Evolutionary conservation across 2,797 vertebrate species (phyloP).

Genomic region (Uromys caudimaculatus): DNA sequence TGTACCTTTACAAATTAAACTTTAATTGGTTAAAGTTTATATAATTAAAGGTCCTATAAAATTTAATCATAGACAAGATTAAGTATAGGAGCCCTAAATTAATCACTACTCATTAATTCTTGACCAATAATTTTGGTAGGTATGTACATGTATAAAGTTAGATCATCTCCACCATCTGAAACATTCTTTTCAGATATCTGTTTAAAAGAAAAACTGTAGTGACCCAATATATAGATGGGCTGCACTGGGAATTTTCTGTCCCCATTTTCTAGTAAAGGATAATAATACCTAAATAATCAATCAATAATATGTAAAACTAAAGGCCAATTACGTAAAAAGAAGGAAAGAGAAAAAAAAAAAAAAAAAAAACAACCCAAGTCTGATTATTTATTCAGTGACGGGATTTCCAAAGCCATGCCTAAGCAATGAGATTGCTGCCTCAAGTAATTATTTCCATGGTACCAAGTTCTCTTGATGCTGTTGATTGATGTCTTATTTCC

Average conservation of each 20-base stretch:
- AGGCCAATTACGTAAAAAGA: not conserved
- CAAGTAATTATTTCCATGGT: not conserved
- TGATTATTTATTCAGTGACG: not conserved
- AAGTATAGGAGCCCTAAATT: not conserved
- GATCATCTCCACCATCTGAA: not conserved
- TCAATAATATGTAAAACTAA: constrained; percentile 1
- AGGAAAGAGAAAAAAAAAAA: not conserved
- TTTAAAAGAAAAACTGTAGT: not conserved
- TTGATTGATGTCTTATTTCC: not conserved
- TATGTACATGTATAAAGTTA: not conserved
- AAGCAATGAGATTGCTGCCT: not conserved
- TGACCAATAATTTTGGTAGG: not conserved
- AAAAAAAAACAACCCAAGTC: too few species aligned
- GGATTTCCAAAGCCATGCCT: constrained; percentile 41
- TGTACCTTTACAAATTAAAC: not conserved
- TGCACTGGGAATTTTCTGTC: not conserved
- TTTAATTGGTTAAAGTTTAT: constrained; percentile 13
- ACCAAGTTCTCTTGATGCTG: not conserved
- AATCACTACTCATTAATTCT: not conserved
- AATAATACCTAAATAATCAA: not conserved
- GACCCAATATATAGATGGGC: not conserved
- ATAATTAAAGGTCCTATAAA: constrained; percentile 47
- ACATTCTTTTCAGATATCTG: not conserved
- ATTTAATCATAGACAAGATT: not conserved
- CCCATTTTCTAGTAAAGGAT: not conserved